phyloP scores from a whole-genome alignment of 2,888 invertebrate species.

The Tinea semifulvella region DNA sequence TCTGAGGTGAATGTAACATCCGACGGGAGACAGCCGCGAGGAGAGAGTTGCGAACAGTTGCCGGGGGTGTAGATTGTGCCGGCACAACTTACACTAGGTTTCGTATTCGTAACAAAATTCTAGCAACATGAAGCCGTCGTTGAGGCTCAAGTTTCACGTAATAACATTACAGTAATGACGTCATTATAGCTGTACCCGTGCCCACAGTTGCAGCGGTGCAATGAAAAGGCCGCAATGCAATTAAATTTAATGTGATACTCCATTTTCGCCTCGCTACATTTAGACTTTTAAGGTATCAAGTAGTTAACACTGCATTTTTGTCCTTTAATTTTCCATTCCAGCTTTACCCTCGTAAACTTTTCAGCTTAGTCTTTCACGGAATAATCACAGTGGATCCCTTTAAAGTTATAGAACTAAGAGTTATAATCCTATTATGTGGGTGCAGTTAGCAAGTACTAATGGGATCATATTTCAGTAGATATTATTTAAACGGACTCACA shows the following conservation, averaged over 20 bases:
- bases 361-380: neutral
- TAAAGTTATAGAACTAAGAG: too few relatives aligned
- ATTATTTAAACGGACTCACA: too few relatives aligned
- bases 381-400: neutral
- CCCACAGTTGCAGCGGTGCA: constrained; percentile 26
- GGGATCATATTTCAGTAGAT: too few relatives aligned
- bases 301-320: constrained; percentile 9
- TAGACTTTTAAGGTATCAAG: constrained; percentile 12
- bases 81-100: neutral
- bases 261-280: constrained; percentile 23
- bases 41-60: constrained; percentile 8
- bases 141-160: constrained; percentile 24
- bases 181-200: constrained; percentile 27
- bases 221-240: constrained; percentile 29
- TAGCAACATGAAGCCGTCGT: constrained; percentile 11
- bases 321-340: constrained; percentile 2
- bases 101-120: constrained; percentile 8
- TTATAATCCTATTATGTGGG: too few relatives aligned
- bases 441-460: too few relatives aligned
- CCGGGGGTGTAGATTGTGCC: constrained; percentile 7
- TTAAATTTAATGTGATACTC: constrained; percentile 41
- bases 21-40: constrained; percentile 1
- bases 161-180: constrained; percentile 36
- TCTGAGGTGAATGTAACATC: constrained; percentile 7
- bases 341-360: neutral